These are phyloP conservation scores for Rhamnusium bicolor DNA, from an alignment of 2,888 invertebrate species.

Conservation along the genomic window DNA sequence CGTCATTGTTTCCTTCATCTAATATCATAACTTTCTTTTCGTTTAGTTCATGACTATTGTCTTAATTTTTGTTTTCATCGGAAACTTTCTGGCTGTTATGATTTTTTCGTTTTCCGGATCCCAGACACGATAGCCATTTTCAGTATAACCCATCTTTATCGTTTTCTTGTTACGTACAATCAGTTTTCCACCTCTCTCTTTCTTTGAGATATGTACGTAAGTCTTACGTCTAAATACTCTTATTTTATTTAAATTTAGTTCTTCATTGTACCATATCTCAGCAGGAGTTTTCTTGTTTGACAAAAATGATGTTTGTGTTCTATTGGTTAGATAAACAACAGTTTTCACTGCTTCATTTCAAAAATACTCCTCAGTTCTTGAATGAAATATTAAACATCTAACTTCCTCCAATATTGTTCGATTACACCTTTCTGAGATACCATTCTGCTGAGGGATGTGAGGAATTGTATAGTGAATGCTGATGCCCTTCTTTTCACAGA, in stretches of 20 bases:
- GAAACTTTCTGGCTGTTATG: not conserved
- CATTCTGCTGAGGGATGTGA: slow-evolving; percentile 44
- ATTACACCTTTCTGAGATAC: slow-evolving; percentile 41
- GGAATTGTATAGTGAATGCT: slow-evolving; percentile 37
- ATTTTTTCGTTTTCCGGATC: not conserved
- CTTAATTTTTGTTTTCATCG: not conserved
- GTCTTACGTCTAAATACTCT: not conserved
- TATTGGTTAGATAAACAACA: slow-evolving; percentile 25
- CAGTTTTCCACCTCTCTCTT: too few species aligned
- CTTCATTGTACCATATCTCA: not conserved
- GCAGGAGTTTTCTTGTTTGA: not conserved
- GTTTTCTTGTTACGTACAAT: slow-evolving; percentile 45
- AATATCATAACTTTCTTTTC: not conserved
- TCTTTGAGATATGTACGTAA: not conserved
- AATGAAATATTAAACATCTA: slow-evolving; percentile 44
- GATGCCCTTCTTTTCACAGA: slow-evolving; percentile 45
- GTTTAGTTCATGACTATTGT: not conserved
- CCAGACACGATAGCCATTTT: not conserved
- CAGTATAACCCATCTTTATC: not conserved
- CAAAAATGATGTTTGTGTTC: not conserved
- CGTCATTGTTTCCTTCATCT: not conserved
- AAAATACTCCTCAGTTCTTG: slow-evolving; percentile 36
- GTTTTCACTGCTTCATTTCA: slow-evolving; percentile 42
- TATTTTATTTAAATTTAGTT: not conserved
- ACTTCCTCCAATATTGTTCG: slow-evolving; percentile 42